These are phyloP conservation scores for Silurus glanis DNA, from an alignment of 2,113 vertebrate genomes.

Conservation along the genomic window DNA sequence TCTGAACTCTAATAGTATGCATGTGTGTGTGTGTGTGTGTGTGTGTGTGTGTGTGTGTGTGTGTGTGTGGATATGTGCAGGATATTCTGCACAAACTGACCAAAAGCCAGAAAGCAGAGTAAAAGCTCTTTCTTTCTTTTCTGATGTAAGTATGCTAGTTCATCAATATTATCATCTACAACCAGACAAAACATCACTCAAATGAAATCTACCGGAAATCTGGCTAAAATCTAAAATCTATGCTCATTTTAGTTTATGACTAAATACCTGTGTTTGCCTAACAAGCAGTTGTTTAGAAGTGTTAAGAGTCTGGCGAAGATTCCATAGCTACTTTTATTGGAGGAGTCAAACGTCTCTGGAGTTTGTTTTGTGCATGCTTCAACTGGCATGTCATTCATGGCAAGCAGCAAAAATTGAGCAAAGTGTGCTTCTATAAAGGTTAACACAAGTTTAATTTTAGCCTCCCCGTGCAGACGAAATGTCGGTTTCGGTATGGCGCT, in stretches of 20 bases:
- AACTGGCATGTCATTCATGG: background rate
- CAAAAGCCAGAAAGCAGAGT: background rate
- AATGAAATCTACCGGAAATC: background rate
- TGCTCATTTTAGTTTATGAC: background rate
- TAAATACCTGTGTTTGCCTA: background rate
- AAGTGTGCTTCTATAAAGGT: background rate
- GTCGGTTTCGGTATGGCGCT: background rate
- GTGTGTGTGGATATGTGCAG: background rate
- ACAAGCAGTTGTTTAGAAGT: background rate
- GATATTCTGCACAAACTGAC: background rate
- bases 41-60: conserved; percentile 21
- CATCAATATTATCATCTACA: background rate
- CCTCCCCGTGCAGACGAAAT: background rate
- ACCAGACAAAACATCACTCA: background rate
- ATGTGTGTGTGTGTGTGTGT: conserved; percentile 11
- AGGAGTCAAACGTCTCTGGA: background rate
- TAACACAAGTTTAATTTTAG: background rate
- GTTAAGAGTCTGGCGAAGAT: background rate
- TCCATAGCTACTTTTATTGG: background rate
- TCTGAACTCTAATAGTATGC: conserved; percentile 42
- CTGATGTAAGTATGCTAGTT: background rate
- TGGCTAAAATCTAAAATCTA: background rate
- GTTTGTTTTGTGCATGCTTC: background rate
- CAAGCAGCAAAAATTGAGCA: background rate
- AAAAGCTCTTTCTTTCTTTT: background rate